phyloP scores from a whole-genome alignment of 2,113 vertebrate genomes.

The Heloderma charlesbogerti region DNA sequence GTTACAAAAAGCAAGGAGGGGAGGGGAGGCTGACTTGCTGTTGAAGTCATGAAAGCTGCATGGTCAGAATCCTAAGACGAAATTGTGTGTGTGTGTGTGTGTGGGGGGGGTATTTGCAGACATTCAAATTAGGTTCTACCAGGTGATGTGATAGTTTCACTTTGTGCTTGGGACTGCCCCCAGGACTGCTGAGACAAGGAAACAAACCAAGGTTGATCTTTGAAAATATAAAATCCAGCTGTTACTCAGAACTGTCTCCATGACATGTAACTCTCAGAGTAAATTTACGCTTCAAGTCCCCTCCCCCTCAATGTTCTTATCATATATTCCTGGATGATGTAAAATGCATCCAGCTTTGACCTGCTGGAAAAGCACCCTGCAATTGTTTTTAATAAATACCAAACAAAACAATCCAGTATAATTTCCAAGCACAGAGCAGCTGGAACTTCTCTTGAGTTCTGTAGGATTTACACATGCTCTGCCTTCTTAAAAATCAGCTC shows the following conservation, averaged over 20 bases:
- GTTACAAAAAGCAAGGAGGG: no score
- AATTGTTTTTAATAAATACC: neutral
- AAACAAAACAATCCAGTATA: neutral
- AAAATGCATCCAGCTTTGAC: neutral
- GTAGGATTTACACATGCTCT: neutral
- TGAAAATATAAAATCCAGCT: no score
- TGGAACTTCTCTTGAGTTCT: neutral
- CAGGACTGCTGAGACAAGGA: no score
- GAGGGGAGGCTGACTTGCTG: no score
- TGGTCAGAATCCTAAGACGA: no score
- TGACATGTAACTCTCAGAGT: neutral
- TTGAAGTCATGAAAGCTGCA: no score
- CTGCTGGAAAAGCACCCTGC: neutral
- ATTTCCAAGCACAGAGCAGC: neutral
- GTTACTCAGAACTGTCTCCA: no score
- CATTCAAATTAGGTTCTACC: no score
- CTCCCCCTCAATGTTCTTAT: neutral
- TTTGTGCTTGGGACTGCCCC: no score
- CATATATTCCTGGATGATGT: neutral
- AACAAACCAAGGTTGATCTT: neutral
- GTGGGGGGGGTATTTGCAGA: no score
- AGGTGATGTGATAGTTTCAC: no score
- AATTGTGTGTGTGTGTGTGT: no score
- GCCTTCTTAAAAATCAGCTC: neutral
- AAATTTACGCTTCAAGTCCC: neutral